Base-by-base conservation (phyloP, 2,113 vertebrate species). In the Columba livia region DNA sequence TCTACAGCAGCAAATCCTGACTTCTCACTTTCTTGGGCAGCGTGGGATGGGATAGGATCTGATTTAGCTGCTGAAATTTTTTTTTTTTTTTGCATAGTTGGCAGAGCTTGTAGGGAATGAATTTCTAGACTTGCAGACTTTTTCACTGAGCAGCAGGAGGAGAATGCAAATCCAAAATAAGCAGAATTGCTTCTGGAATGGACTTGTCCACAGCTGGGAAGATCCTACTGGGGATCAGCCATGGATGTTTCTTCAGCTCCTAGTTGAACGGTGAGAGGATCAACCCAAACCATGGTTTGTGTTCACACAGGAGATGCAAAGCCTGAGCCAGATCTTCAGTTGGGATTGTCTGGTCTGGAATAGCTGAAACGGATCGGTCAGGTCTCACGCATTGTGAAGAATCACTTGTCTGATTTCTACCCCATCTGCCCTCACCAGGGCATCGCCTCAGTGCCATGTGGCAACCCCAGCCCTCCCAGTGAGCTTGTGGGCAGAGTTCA, bases 341-440 rank as follows among this genome's bases (percentile, higher is more conserved):
- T 8, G 40, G 31, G 19, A 48, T 29, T 17, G 11, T 2, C 3
- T 11, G 67, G 9, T n/a, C 66, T 72, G n/a, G 25, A 47, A 53
- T 25, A 14, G 25, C 38, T n/a, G 38, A 18, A 2, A 3, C 23
- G 44, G 58, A 89, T 48, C 44, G 50, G 15, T 5, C n/a, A 62
- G 42, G 11, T 72, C 62, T 69, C 6, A 0, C 1, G 0, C 62
- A 25, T 4, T 51, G 14, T 0, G 1, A 67, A 16, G 15, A 24
- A 5, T 29, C 23, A 6, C 32, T 42, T 3, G 16, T 10, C 21
- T 1, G 0, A 85, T 21, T n/a, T 32, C 62, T 73, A 66, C 23
- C 23, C 20, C 14, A 3, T 12, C 29, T 74, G 19, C 13, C 40
- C n/a, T 66, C 0, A 0, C 51, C 2, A 1, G 57, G 66, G 3